Evolutionary conservation across 2,113 vertebrate genomes (phyloP), one percentile per base, ranked within the genome.

Genomic region (Hiodon tergisus): DNA sequence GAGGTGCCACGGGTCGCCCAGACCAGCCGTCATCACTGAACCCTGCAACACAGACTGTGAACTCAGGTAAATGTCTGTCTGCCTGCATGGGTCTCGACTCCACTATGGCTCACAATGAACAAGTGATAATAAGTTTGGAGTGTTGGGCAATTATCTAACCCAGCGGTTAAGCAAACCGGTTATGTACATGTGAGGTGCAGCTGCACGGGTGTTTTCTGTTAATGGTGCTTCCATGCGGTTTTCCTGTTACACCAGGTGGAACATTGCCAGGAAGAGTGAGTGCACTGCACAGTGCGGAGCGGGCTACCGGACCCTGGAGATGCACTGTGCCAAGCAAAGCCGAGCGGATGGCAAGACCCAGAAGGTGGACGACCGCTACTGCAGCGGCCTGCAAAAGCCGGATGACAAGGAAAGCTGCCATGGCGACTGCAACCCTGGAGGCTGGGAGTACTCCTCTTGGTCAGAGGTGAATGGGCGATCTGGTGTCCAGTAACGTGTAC

Each of bases 381-480:
- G 97, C 80, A 93, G 78, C 76, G 84, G 90, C 79, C 91, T 92
- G 55, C 84, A 86, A 80, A 98, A 94, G 74, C 97, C 95, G 0
- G 94, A 89, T 65, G 91, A 91, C 6, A 94, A 91, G 86, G 97
- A 99, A 85, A 88, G 88, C 55, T 99, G 97, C 83, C 92, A 92
- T 4, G 94, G 95, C 69, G 95, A 99, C 78, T 99, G 97, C 78
- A 95, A 93, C 50, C 90, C 90, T 0, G 95, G 95, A 4, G 94
- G 93, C 16, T 99, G 97, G 97, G 93, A 94, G 66, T 99, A 97
- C 83, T 96, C 96, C 0, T 85, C 94, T 14, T 99, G 97, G 97
- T 94, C 95, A 0, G 95, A 99, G 89, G 97, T 99, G 81, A 84
- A 89, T 81, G 31, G 57, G 57, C 48, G 14, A 13, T n/a, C 14